A percentile compares a stretch with the other conserved stretches of the same genome.
These are phyloP conservation scores for Molossus molossus DNA, from an alignment of 2,797 vertebrate species.

Conservation along the genomic window DNA sequence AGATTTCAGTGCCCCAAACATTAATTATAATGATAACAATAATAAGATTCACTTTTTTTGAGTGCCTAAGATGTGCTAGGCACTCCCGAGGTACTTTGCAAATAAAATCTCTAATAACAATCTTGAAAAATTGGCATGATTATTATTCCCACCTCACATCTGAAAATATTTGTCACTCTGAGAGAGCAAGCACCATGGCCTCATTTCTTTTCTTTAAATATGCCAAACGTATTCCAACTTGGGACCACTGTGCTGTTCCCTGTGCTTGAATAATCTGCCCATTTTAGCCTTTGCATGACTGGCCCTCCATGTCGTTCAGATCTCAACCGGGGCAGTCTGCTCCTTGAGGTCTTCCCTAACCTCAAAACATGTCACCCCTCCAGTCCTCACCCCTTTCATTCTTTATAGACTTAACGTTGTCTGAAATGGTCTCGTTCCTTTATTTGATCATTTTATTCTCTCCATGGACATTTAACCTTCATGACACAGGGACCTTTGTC, in stretches of 20 bases:
- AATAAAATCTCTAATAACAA: conserved; percentile 21
- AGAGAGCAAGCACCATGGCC: not conserved
- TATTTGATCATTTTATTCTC: conserved; percentile 30
- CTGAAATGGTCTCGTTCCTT: conserved; percentile 37
- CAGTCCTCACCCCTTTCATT: not conserved
- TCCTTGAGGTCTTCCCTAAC: not conserved
- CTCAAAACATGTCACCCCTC: not conserved
- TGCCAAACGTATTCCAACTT: not conserved
- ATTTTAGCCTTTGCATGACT: not conserved
- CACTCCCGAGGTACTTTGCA: not conserved
- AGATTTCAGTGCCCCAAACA: conserved; percentile 34
- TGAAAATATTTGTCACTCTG: not conserved
- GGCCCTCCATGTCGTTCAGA: rapidly evolving
- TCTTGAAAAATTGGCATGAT: not conserved
- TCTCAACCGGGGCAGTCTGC: not conserved
- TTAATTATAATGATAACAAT: conserved; percentile 18
- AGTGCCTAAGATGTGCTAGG: not conserved
- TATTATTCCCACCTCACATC: not conserved
- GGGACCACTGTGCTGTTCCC: not conserved
- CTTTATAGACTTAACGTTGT: not conserved
- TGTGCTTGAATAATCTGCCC: not conserved
- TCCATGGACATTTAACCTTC: not conserved
- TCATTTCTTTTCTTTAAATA: conserved; percentile 41
- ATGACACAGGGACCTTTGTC: not conserved
- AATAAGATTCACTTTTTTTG: conserved; percentile 1